Base-by-base conservation (phyloP, 2,113 vertebrate genomes). In the Cyprinus carpio region DNA sequence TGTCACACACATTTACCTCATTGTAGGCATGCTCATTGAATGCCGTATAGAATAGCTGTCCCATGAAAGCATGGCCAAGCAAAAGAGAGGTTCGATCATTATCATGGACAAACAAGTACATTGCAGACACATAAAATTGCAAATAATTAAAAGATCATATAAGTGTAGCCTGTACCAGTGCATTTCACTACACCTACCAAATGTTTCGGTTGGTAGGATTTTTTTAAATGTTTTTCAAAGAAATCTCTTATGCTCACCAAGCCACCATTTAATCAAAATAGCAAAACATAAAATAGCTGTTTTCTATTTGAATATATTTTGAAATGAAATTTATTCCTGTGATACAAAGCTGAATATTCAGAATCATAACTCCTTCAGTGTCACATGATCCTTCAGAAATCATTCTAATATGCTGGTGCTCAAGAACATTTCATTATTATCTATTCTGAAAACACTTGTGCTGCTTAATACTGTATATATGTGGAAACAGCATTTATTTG, bases 11-110 rank as follows among this genome's bases (percentile, higher is more conserved):
- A 72, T 81, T 96, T 99, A 99, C 98, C 98, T 99, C 97, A 98
- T 99, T 9, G 96, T 92, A 87, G 98, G 98, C 97, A 99, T 97
- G 95, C 98, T 99, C 94, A 99, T 95, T 89, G 98, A 98, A 89
- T 99, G 97, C 87, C 94, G 96, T 90, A 98, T 95, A 91, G 97
- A 97, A 91, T 97, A 97, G 91, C 98, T 99, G 96, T 92, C 89
- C 93, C 89, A 87, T 84, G 92, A 94, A 92, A 95, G 94, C 92
- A 92, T 93, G 90, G 89, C 83, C 67, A 85, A 87, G 85, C 37
- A 87, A 91, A 88, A 95, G 85, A 93, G 85, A 88, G 88, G 90
- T 91, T 92, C 88, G 34, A 89, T 84, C 78, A 88, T 94, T 93
- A 94, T 88, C 82, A 87, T 43, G 90, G 83, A 27, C 13, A 76